Evolutionary conservation across 1,140 invertebrate species (phyloP), one percentile per base, ranked within the genome.

Genomic region (Philopotamus ludificatus): DNA sequence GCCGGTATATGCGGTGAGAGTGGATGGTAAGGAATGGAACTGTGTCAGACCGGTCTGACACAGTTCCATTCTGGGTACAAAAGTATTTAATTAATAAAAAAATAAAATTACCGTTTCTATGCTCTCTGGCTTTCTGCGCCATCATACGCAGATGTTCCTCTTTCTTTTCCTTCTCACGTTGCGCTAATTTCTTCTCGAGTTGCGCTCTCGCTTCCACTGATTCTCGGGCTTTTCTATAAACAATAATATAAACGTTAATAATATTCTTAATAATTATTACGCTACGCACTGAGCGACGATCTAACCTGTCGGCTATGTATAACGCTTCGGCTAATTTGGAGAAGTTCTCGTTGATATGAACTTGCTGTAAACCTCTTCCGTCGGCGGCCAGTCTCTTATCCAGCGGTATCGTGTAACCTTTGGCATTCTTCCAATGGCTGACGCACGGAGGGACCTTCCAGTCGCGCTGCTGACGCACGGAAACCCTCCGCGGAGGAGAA

Each of bases 401-500:
- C 64, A 99, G 79, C 0, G 97, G 97, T 74, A 99, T 98, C 0
- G 97, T 99, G 80, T 98, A 99, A 79, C 86, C 94, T 85, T 95
- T 98, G 1, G 96, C 93, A 76, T 99, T 99, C 79, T 99, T 99
- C 97, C 97, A 99, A 74, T 99, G 99, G 10, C 94, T 97, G 68
- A 99, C 98, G 74, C 97, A 99, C 0, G 98, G 98, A 15, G 98
- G 98, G 71, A 99, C 98, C 81, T 99, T 99, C 98, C 98, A 99
- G 78, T 99, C 97, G 68, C 97, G 92, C 75, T 99, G 97, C 77
- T 99, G 97, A 77, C 98, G 98, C 0, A 97, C 95, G 3, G 97
- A 98, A 0, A 97, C 93, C 77, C 99, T 94, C 62, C 97, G 85
- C 0, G 97, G 97, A 0, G 98, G 98, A 0, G 96, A 99, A 81